Evolutionary conservation across 2,888 invertebrate genomes (phyloP).

Genomic region (Pyrocoelia pectoralis): DNA sequence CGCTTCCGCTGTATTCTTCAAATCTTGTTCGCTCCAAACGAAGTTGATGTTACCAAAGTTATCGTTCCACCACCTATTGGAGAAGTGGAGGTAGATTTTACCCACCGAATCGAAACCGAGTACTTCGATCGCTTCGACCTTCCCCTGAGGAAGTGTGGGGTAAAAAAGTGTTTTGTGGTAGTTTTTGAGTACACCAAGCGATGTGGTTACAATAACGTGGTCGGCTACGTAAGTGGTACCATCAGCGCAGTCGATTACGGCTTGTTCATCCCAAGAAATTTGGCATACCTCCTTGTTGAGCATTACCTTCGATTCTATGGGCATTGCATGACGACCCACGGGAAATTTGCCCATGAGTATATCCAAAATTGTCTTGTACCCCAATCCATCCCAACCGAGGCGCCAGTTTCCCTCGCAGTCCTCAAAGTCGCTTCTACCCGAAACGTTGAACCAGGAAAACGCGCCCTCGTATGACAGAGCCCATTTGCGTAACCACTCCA

Average conservation of each 20-base stretch:
- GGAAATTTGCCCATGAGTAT: constrained; percentile 45
- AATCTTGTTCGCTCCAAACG: constrained; percentile 62
- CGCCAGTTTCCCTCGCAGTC: constrained; percentile 74
- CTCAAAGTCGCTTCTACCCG: constrained; percentile 71
- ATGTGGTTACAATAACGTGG: constrained; percentile 71
- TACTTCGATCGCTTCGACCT: constrained; percentile 63
- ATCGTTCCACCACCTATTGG: constrained; percentile 68
- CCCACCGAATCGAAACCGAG: constrained; percentile 69
- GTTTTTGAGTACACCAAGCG: constrained; percentile 73
- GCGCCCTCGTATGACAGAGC: constrained; percentile 61
- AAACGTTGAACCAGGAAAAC: constrained; percentile 71
- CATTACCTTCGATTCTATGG: no score
- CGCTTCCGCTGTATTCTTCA: no score
- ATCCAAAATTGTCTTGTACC: constrained; percentile 73
- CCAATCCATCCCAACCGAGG: constrained; percentile 77
- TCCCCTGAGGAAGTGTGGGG: constrained; percentile 63
- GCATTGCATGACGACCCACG: constrained; percentile 26
- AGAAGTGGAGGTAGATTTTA: constrained; percentile 70
- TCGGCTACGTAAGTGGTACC: no score
- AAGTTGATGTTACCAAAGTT: constrained; percentile 58
- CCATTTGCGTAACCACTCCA: not conserved
- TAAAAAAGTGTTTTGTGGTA: constrained; percentile 61
- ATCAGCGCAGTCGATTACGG: no score
- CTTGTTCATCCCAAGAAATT: no score
- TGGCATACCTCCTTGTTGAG: no score